phyloP scores from a whole-genome alignment of 2,113 vertebrate species.

The Sorex araneus region DNA sequence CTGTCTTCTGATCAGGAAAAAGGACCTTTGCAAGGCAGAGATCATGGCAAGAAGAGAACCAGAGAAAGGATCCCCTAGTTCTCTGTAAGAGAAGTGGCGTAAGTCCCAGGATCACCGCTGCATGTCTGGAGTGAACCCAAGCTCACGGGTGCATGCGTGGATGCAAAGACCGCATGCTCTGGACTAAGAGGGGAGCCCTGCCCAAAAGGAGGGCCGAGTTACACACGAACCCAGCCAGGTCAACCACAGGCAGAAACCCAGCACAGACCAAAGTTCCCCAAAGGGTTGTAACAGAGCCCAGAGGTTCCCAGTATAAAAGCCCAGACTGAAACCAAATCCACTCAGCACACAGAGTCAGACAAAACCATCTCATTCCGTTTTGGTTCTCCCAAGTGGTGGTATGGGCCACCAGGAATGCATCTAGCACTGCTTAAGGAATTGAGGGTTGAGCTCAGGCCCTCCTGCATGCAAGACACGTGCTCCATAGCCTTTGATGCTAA shows the following conservation, averaged over 20 bases:
- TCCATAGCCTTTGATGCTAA: too few species aligned
- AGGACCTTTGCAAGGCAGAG: too few species aligned
- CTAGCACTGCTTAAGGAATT: too few species aligned
- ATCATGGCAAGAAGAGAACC: neutral
- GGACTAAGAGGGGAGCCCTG: neutral
- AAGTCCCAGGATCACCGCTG: too few species aligned
- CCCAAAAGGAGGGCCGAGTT: neutral
- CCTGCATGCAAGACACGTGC: too few species aligned
- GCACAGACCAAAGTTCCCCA: neutral
- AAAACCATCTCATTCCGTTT: neutral
- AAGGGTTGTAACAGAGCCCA: neutral
- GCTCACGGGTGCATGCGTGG: too few species aligned
- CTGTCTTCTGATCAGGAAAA: neutral
- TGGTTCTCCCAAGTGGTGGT: too few species aligned
- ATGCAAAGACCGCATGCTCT: neutral
- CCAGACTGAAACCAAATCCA: neutral
- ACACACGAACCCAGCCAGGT: too few species aligned
- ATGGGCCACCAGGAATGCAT: too few species aligned
- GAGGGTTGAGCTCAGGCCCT: too few species aligned
- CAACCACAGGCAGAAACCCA: neutral
- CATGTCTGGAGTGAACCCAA: too few species aligned
- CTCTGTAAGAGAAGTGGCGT: neutral
- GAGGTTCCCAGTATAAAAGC: neutral
- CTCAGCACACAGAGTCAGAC: neutral
- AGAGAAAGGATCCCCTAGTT: neutral